Conservation (phyloP, 2,113 vertebrate genomes). For the Rattus norvegicus region DNA sequence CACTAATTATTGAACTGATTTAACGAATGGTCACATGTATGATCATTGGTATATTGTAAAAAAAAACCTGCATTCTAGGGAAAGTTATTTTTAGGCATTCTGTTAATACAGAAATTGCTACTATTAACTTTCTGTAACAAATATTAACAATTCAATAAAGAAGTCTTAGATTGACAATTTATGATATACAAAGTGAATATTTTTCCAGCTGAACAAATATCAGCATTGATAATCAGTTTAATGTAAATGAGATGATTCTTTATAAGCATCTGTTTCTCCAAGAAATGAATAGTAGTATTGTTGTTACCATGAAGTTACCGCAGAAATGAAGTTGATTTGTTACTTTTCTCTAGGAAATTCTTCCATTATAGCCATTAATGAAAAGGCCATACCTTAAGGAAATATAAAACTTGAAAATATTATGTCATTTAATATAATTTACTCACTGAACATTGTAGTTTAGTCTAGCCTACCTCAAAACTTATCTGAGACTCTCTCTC, state of each 20-base stretch:
- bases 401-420: not conserved
- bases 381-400: constrained; percentile 36
- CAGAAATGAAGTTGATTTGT: constrained; percentile 77
- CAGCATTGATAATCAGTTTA: constrained; percentile 81
- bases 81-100: constrained; percentile 60
- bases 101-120: constrained; percentile 68
- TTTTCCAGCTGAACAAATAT: constrained; percentile 79
- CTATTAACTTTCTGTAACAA: constrained; percentile 81
- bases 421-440: not conserved
- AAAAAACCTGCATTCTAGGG: constrained; percentile 70
- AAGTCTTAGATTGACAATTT: constrained; percentile 81
- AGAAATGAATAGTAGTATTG: constrained; percentile 80
- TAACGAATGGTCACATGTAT: constrained; percentile 57
- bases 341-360: constrained; percentile 49
- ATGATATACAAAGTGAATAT: constrained; percentile 78
- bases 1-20: constrained; percentile 57
- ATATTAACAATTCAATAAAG: constrained; percentile 77
- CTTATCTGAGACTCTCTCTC: too few species aligned
- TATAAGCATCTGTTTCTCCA: constrained; percentile 76
- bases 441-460: not conserved
- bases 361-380: constrained; percentile 78
- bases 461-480: not conserved
- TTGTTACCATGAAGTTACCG: constrained; percentile 67
- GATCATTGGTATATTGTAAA: constrained; percentile 68
- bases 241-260: constrained; percentile 78